Evolutionary conservation across 2,113 vertebrate species (phyloP).

Genomic region (Pristiophorus japonicus): DNA sequence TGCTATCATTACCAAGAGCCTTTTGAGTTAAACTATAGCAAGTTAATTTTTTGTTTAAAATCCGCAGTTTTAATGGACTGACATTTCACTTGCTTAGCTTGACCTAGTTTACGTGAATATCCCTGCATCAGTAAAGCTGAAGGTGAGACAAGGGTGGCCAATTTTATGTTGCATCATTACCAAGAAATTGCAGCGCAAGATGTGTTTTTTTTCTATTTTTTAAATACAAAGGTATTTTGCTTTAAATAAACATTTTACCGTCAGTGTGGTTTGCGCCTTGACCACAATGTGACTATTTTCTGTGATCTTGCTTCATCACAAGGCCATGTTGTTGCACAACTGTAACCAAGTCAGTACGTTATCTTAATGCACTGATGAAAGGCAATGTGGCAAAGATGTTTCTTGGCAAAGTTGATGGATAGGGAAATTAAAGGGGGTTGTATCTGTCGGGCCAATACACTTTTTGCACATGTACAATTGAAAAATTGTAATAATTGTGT

Average conservation of each 20-base stretch:
- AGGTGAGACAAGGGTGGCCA: background rate
- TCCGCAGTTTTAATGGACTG: background rate
- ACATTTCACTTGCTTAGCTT: background rate
- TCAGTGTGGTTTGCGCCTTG: background rate
- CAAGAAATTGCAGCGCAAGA: background rate
- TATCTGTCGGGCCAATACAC: background rate
- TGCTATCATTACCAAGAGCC: background rate
- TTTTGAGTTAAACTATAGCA: background rate
- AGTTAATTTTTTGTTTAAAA: background rate
- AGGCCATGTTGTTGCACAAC: too few species aligned
- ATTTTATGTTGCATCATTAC: background rate
- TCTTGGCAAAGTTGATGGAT: background rate
- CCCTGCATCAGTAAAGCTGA: background rate
- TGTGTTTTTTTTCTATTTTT: background rate
- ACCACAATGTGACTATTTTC: background rate
- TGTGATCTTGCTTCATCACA: too few species aligned
- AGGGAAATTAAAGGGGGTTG: background rate
- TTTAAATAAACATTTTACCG: background rate
- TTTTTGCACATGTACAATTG: background rate
- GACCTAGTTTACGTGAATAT: background rate
- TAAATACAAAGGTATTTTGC: background rate
- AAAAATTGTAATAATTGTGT: background rate
- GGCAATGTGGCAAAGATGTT: too few species aligned
- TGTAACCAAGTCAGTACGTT: background rate
- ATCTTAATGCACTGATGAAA: background rate